Evolutionary conservation across 2,888 invertebrate species (phyloP).

Genomic region (Cephonodes hylas): DNA sequence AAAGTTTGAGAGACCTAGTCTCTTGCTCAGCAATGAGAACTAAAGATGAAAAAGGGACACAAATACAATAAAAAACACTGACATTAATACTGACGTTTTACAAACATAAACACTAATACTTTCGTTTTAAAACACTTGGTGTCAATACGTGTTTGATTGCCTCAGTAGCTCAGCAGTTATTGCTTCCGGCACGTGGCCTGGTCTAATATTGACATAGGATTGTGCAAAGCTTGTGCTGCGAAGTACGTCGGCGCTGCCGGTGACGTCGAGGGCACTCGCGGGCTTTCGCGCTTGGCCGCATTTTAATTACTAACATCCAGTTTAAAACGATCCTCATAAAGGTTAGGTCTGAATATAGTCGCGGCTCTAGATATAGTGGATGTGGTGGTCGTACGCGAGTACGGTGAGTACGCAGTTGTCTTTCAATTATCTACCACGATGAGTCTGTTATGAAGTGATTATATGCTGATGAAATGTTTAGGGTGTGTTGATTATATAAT

Average conservation of each 20-base stretch:
- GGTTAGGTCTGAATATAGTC: too few species aligned
- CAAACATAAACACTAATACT: too few species aligned
- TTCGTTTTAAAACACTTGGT: neutral
- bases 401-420: neutral
- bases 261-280: constrained; percentile 18
- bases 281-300: constrained; percentile 39
- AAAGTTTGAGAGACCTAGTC: too few species aligned
- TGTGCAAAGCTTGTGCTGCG: constrained; percentile 15
- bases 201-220: constrained; percentile 9
- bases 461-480: too few species aligned
- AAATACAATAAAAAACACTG: too few species aligned
- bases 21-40: too few species aligned
- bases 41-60: too few species aligned
- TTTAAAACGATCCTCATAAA: neutral
- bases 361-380: neutral
- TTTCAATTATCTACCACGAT: neutral
- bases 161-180: neutral
- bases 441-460: neutral
- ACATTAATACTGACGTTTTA: too few species aligned
- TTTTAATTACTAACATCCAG: constrained; percentile 42
- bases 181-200: neutral
- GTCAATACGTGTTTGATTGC: neutral
- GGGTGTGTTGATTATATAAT: too few species aligned
- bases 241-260: constrained; percentile 10
- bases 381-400: neutral